Conservation (phyloP, 2,113 vertebrate species). For the Gadus macrocephalus region DNA sequence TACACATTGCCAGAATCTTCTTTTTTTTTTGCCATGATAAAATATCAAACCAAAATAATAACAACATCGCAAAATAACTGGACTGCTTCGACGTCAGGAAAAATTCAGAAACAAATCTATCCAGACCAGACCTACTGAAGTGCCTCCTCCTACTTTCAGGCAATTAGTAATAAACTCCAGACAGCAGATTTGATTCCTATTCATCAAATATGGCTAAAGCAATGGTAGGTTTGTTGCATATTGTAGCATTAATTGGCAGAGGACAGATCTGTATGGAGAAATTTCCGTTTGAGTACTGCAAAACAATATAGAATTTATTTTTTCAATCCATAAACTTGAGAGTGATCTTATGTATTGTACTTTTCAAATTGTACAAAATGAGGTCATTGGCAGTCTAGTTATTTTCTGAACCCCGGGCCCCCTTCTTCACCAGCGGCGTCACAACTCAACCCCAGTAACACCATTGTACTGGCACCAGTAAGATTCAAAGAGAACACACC, state of each 20-base stretch:
- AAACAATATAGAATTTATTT: slow-evolving; percentile 32
- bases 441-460: slow-evolving; percentile 44
- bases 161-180: slow-evolving; percentile 65
- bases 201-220: slow-evolving; percentile 62
- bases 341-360: slow-evolving; percentile 69
- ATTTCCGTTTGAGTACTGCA: slow-evolving; percentile 62
- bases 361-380: slow-evolving; percentile 65
- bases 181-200: slow-evolving; percentile 70
- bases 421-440: not conserved
- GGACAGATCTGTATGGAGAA: slow-evolving; percentile 37
- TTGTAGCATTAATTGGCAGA: slow-evolving; percentile 52
- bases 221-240: slow-evolving; percentile 26
- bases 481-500: slow-evolving; percentile 44
- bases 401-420: slow-evolving; percentile 66
- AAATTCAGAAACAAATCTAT: slow-evolving; percentile 55
- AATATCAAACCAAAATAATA: slow-evolving; percentile 13
- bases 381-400: slow-evolving; percentile 75
- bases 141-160: slow-evolving; percentile 76
- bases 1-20: slow-evolving; percentile 11
- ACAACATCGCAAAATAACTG: slow-evolving; percentile 77
- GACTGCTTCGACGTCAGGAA: slow-evolving; percentile 71
- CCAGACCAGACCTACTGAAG: slow-evolving; percentile 67
- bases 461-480: slow-evolving; percentile 53
- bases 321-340: slow-evolving; percentile 36
- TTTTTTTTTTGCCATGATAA: slow-evolving; percentile 58